These are phyloP conservation scores for Esox niger DNA, from an alignment of 2,113 vertebrate species.

Conservation along the genomic window DNA sequence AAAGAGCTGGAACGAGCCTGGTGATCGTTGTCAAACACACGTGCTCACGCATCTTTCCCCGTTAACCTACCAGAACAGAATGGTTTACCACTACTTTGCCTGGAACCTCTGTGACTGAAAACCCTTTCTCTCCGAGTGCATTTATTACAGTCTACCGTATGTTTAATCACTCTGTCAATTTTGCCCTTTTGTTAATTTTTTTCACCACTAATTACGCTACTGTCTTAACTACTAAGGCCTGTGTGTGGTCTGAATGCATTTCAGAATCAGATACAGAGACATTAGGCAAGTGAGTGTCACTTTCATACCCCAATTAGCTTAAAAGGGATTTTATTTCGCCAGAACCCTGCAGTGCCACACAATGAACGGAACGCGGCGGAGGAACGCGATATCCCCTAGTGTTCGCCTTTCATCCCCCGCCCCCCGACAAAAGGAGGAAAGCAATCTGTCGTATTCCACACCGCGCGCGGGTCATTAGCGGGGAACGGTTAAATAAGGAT, in stretches of 20 bases:
- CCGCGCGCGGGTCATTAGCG: constrained; percentile 49
- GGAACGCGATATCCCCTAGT: constrained; percentile 55
- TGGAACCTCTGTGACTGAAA: too few relatives aligned
- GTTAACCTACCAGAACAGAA: not conserved
- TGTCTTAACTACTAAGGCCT: constrained; percentile 11
- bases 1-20: constrained; percentile 35
- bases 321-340: constrained; percentile 53
- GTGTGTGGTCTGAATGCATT: constrained; percentile 39
- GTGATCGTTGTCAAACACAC: constrained; percentile 29
- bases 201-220: not conserved
- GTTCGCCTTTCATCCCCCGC: constrained; percentile 48
- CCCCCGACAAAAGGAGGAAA: constrained; percentile 42
- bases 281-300: constrained; percentile 58
- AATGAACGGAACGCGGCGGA: constrained; percentile 34
- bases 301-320: constrained; percentile 62
- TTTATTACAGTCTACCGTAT: not conserved
- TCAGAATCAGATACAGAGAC: constrained; percentile 34
- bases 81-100: too few relatives aligned
- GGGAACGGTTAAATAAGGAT: constrained; percentile 59
- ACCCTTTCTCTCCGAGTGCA: not conserved
- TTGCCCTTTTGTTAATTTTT: not conserved
- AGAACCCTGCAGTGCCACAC: constrained; percentile 52
- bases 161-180: not conserved
- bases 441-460: constrained; percentile 47
- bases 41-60: constrained; percentile 23